phyloP scores from a whole-genome alignment of 2,797 vertebrate genomes.

The Peromyscus attwateri region DNA sequence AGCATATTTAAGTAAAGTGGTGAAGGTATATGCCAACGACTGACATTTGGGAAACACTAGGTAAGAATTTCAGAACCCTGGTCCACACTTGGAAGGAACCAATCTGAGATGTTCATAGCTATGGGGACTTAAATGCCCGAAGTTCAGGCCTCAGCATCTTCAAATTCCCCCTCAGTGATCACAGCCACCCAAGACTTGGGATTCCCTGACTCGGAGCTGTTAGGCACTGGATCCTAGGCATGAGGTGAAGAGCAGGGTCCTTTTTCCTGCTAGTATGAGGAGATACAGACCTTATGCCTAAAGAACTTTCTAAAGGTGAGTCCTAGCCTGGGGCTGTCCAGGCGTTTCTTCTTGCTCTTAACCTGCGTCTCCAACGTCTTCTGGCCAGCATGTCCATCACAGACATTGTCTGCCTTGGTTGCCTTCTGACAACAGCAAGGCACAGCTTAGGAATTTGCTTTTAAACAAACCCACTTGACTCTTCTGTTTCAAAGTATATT shows the following conservation, averaged over 20 bases:
- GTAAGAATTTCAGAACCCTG: slow-evolving; percentile 84
- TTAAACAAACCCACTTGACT: slow-evolving; percentile 48
- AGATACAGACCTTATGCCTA: slow-evolving; percentile 93
- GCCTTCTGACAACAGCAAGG: slow-evolving; percentile 86
- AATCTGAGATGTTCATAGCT: neutral
- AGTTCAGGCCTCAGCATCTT: neutral
- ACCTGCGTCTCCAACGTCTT: slow-evolving; percentile 77
- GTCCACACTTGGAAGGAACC: slow-evolving; percentile 77
- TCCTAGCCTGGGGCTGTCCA: slow-evolving; percentile 89
- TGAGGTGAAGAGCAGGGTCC: slow-evolving; percentile 82
- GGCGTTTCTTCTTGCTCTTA: slow-evolving; percentile 90
- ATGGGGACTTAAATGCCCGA: neutral
- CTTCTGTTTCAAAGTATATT: slow-evolving; percentile 44
- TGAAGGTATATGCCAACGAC: neutral
- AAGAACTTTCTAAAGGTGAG: slow-evolving; percentile 93
- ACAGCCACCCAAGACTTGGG: neutral
- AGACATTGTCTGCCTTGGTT: slow-evolving; percentile 85
- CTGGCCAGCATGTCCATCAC: slow-evolving; percentile 84
- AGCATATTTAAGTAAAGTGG: neutral
- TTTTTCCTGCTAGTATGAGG: slow-evolving; percentile 49
- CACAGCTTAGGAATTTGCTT: slow-evolving; percentile 68
- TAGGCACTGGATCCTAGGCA: accelerated
- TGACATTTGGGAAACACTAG: slow-evolving; percentile 64
- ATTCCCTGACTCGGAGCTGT: neutral
- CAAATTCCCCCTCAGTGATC: neutral